Evolutionary conservation across 1,140 invertebrate species (phyloP).

Genomic region (Samia ricini): DNA sequence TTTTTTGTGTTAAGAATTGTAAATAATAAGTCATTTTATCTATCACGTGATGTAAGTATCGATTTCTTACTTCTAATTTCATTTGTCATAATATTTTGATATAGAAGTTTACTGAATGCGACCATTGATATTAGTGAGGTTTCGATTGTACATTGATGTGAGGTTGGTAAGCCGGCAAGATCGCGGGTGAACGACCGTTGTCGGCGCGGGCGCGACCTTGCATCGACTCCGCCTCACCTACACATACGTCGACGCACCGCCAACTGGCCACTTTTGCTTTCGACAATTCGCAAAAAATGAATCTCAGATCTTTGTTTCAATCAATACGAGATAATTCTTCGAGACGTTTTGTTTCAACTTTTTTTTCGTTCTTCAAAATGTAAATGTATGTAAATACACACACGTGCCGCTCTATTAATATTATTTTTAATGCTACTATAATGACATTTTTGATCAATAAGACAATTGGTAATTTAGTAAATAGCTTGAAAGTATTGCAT

Average conservation of each 20-base stretch:
- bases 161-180: constrained; percentile 13
- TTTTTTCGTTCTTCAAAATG: background rate
- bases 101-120: too few relatives aligned
- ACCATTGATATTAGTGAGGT: background rate
- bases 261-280: constrained; percentile 71
- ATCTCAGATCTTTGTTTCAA: constrained; percentile 18
- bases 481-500: too few relatives aligned
- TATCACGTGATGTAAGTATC: background rate
- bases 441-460: too few relatives aligned
- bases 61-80: too few relatives aligned
- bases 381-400: too few relatives aligned
- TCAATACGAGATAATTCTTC: constrained; percentile 12
- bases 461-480: too few relatives aligned
- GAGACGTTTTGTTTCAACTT: background rate
- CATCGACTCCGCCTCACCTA: constrained; percentile 60
- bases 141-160: background rate
- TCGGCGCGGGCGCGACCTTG: constrained; percentile 69
- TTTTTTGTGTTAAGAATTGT: background rate
- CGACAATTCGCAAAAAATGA: constrained; percentile 66
- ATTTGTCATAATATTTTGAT: background rate
- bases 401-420: too few relatives aligned
- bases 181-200: constrained; percentile 61
- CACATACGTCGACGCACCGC: constrained; percentile 44
- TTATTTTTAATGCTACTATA: too few relatives aligned
- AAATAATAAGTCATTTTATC: background rate